Evolutionary conservation across 1,140 invertebrate species (phyloP).

Genomic region (Planococcus citri): DNA sequence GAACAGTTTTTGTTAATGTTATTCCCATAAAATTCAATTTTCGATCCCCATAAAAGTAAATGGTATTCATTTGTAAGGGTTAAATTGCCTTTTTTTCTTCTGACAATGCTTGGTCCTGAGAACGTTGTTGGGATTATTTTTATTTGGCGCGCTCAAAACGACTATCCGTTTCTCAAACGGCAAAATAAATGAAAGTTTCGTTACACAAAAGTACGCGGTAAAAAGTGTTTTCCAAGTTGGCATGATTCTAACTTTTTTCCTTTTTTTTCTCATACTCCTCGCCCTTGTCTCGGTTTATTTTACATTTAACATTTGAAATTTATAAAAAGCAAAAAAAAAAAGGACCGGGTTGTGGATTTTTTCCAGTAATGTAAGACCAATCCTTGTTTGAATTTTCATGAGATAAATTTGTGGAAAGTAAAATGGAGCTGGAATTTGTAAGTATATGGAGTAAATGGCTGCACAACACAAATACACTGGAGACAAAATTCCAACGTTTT

Average conservation of each 20-base stretch:
- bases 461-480: too few species aligned
- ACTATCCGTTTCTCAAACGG: conserved; percentile 1
- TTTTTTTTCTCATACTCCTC: too few species aligned
- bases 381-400: too few species aligned
- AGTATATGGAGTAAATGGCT: too few species aligned
- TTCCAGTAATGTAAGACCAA: too few species aligned
- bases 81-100: conserved; percentile 11
- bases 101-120: neutral
- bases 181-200: neutral
- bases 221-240: neutral
- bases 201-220: neutral
- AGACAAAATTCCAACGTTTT: too few species aligned
- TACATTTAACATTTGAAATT: too few species aligned
- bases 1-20: conserved; percentile 5
- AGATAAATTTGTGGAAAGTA: too few species aligned
- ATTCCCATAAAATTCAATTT: conserved; percentile 20
- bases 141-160: neutral
- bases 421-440: too few species aligned
- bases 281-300: too few species aligned
- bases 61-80: conserved; percentile 17
- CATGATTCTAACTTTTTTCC: neutral
- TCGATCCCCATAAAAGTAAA: conserved; percentile 12
- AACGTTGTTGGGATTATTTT: conserved; percentile 3
- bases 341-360: too few species aligned
- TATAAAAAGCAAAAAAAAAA: too few species aligned